These are phyloP conservation scores for Charadrius vociferus DNA, from an alignment of 2,113 vertebrate species.

Conservation along the genomic window DNA sequence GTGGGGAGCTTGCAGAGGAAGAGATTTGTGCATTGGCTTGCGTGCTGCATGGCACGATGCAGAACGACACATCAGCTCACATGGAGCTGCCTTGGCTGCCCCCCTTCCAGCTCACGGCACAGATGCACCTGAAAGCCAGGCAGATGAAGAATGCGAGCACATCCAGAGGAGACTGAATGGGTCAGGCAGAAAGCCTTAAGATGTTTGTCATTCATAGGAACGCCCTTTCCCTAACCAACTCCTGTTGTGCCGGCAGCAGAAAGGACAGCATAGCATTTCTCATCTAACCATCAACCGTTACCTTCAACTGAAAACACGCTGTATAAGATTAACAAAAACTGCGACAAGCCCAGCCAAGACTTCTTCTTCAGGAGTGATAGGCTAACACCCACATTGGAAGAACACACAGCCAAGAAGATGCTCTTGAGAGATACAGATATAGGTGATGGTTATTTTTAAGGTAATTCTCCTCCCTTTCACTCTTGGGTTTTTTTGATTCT, in stretches of 20 bases:
- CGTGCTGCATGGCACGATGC: fast-evolving
- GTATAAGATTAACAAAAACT: neutral
- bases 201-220: neutral
- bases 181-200: neutral
- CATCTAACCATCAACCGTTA: neutral
- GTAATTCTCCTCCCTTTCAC: neutral
- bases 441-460: neutral
- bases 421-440: neutral
- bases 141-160: neutral
- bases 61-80: neutral
- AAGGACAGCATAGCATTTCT: neutral
- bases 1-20: neutral
- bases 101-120: neutral
- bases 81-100: neutral
- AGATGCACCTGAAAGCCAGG: neutral
- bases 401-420: neutral
- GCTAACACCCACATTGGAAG: neutral
- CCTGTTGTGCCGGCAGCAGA: neutral
- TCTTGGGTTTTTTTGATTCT: neutral
- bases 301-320: neutral
- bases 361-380: neutral
- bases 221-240: neutral
- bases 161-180: neutral
- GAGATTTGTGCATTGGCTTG: neutral
- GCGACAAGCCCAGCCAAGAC: neutral